Evolutionary conservation across 2,797 vertebrate species (phyloP).

Genomic region (Esox masquinongy): DNA sequence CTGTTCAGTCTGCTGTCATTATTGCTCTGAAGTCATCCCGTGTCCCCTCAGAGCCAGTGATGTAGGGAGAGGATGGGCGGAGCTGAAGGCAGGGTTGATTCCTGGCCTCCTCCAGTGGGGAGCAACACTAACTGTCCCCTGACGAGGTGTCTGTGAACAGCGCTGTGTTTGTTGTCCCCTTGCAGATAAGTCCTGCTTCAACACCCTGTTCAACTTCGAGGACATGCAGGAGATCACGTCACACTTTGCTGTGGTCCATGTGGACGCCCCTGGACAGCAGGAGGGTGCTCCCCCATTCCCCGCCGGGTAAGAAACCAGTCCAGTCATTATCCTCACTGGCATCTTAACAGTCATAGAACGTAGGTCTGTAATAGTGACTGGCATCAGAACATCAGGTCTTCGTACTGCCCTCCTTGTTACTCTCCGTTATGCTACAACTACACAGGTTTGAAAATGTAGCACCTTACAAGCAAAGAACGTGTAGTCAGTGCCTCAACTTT

Average conservation of each 20-base stretch:
- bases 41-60: too few species aligned
- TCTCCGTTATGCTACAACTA: too few species aligned
- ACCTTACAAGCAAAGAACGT: too few species aligned
- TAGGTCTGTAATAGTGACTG: too few species aligned
- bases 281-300: constrained; percentile 89
- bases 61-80: too few species aligned
- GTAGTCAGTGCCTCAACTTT: too few species aligned
- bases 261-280: constrained; percentile 94
- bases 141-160: neutral
- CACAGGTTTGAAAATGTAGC: too few species aligned
- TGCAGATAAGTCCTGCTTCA: constrained; percentile 95
- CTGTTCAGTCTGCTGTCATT: neutral
- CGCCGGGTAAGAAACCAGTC: constrained; percentile 72
- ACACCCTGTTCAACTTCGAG: constrained; percentile 94
- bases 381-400: too few species aligned
- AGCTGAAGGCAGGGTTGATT: too few species aligned
- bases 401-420: too few species aligned
- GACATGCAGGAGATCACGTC: constrained; percentile 97
- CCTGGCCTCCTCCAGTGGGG: too few species aligned
- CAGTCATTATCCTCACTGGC: neutral
- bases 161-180: neutral
- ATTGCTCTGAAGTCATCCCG: neutral
- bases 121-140: neutral
- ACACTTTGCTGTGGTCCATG: constrained; percentile 91
- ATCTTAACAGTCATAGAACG: neutral